Base-by-base conservation (phyloP, 2,113 vertebrate genomes). In the Eolophus roseicapilla region DNA sequence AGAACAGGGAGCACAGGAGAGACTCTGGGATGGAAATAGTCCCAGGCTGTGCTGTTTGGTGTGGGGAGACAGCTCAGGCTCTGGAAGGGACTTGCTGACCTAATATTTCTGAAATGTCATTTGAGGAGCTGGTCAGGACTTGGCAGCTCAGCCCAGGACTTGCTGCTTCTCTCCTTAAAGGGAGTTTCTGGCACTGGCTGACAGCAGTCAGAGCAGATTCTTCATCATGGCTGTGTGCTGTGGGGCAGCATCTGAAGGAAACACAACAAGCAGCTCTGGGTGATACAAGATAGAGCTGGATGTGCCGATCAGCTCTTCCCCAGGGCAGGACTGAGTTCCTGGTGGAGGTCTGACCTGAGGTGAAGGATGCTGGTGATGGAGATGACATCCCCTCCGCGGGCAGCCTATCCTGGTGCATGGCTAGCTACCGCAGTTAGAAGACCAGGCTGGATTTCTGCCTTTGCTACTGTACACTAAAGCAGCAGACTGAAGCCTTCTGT, bases 121-220 rank as follows among this genome's bases (percentile, higher is more conserved):
- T 86, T 0, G 20, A 86, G 57, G 83, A 95, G 84, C 90, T 86
- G 83, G 76, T 82, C 88, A 68, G 65, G 60, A 35, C 70, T 91
- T 79, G 92, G 74, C 90, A 94, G 84, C 78, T 52, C 81, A 71
- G 82, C 41, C 44, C 59, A 59, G 47, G 81, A 50, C 13, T 6
- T 50, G 90, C 69, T 64, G 69, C 67, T 92, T 60, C 52, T 94
- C 67, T 94, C 92, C 88, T 86, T 82, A 57, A 73, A 93, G 93
- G 90, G 90, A 76, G 16, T 60, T 95, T 50, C 35, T 93, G 81
- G 43, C 2, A 8, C 78, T 0, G 0, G 78, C 3, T 90, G 84
- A 59, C 87, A 90, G 93, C 70, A 79, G 28, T 74, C 6, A 1
- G 65, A 82, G 47, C 5, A 2, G 82, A 87, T 90, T 28, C 67